Percentiles rank a stretch among this genome's conserved stretches.
These are phyloP conservation scores for Urocyon cinereoargenteus DNA, from an alignment of 2,797 vertebrate species.

Conservation along the genomic window DNA sequence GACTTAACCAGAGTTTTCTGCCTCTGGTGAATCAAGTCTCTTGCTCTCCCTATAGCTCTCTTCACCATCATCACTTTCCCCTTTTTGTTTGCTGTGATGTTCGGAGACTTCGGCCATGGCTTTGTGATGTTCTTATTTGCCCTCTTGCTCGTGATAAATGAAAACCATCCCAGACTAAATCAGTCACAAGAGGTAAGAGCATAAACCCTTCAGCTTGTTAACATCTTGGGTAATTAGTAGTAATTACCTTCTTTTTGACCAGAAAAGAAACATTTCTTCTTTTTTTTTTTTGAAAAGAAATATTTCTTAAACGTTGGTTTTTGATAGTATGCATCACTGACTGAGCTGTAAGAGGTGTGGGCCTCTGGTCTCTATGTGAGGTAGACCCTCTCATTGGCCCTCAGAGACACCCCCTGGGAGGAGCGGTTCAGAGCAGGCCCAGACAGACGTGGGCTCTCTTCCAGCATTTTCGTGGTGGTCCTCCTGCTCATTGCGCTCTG, in stretches of 20 bases:
- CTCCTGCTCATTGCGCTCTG: background rate
- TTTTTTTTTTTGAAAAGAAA: too few species aligned
- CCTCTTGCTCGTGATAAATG: slow-evolving; percentile 94
- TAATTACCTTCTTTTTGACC: background rate
- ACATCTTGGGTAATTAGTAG: rapidly evolving
- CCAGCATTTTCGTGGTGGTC: rapidly evolving
- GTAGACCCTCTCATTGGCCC: rapidly evolving
- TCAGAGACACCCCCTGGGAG: background rate
- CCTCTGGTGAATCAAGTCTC: background rate
- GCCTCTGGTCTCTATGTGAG: background rate
- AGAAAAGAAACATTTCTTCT: rapidly evolving
- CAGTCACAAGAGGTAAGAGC: slow-evolving; percentile 92
- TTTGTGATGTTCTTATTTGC: slow-evolving; percentile 94
- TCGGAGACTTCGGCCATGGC: slow-evolving; percentile 97
- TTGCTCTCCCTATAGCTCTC: slow-evolving; percentile 89
- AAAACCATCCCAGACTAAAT: slow-evolving; percentile 91
- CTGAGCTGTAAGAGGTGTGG: rapidly evolving
- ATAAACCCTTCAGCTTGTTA: rapidly evolving
- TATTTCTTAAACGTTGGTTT: rapidly evolving
- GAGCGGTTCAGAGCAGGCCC: rapidly evolving
- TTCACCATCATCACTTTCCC: slow-evolving; percentile 98
- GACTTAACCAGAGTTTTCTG: background rate
- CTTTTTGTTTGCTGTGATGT: slow-evolving; percentile 98
- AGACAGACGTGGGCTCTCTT: rapidly evolving
- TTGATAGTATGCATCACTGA: rapidly evolving